A percentile compares a stretch with the other conserved stretches of the same genome.
phyloP scores from a whole-genome alignment of 2,113 vertebrate species.

The Columbina picui region DNA sequence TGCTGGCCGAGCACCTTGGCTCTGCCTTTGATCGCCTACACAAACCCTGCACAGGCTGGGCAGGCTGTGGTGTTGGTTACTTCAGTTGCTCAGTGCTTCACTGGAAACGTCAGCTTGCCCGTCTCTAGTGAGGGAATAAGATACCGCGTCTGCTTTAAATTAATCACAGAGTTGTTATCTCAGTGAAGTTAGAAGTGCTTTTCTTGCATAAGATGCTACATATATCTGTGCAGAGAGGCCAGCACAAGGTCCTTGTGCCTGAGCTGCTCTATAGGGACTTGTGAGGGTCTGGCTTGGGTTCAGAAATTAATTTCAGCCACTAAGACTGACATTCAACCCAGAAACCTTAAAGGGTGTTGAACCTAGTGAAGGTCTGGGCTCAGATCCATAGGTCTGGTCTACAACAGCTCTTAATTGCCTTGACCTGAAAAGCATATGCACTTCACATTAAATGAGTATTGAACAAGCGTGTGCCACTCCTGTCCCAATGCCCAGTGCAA shows the following conservation, averaged over 20 bases:
- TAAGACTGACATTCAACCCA: not conserved
- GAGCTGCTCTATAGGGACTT: not conserved
- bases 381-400: not conserved
- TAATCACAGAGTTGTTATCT: not conserved
- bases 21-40: not conserved
- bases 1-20: not conserved
- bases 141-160: not conserved
- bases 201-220: not conserved
- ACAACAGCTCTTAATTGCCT: not conserved
- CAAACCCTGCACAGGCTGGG: not conserved
- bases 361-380: not conserved
- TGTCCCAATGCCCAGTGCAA: not conserved
- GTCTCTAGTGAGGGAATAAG: not conserved
- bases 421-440: not conserved
- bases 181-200: not conserved
- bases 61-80: rapidly evolving
- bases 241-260: not conserved
- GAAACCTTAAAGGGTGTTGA: not conserved
- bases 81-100: not conserved
- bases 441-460: rapidly evolving
- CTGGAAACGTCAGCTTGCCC: not conserved
- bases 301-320: not conserved
- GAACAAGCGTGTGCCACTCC: rapidly evolving
- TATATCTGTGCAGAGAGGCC: not conserved
- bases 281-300: not conserved